Percentiles rank a stretch among this genome's conserved stretches.
These are phyloP conservation scores for Amblyteles armatorius DNA, from an alignment of 2,888 invertebrate species.

Conservation along the genomic window DNA sequence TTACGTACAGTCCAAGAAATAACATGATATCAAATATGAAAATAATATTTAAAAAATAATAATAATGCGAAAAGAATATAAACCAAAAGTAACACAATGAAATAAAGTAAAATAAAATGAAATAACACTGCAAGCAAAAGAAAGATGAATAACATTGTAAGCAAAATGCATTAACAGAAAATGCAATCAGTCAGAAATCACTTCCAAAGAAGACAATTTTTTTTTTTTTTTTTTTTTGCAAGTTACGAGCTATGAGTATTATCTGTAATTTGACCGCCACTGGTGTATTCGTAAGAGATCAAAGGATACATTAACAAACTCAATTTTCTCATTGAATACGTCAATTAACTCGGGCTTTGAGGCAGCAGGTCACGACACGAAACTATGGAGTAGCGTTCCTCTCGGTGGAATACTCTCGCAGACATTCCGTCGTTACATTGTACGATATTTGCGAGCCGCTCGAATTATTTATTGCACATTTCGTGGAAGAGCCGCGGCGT, in stretches of 20 bases:
- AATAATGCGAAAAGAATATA: no score
- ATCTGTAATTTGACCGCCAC: constrained; percentile 35
- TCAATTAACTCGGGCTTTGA: constrained; percentile 40
- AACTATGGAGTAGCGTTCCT: constrained; percentile 13
- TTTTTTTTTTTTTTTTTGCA: not conserved
- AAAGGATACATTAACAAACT: constrained; percentile 47
- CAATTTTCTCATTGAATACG: constrained; percentile 50
- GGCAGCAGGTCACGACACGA: constrained; percentile 17
- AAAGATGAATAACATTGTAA: no score
- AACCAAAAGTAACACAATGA: no score
- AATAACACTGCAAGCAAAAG: no score
- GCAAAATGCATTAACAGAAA: no score
- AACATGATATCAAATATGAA: no score
- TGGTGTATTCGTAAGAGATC: constrained; percentile 29
- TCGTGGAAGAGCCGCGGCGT: not conserved
- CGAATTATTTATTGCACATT: not conserved
- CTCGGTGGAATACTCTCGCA: not conserved
- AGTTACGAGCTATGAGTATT: not conserved
- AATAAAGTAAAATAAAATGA: no score
- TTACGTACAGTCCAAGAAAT: no score
- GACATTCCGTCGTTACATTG: not conserved
- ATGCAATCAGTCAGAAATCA: not conserved
- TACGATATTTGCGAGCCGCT: not conserved
- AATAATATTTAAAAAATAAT: not conserved
- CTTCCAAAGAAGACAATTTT: not conserved